Conservation (phyloP, 2,113 vertebrate genomes). For the Cardinalis cardinalis region DNA sequence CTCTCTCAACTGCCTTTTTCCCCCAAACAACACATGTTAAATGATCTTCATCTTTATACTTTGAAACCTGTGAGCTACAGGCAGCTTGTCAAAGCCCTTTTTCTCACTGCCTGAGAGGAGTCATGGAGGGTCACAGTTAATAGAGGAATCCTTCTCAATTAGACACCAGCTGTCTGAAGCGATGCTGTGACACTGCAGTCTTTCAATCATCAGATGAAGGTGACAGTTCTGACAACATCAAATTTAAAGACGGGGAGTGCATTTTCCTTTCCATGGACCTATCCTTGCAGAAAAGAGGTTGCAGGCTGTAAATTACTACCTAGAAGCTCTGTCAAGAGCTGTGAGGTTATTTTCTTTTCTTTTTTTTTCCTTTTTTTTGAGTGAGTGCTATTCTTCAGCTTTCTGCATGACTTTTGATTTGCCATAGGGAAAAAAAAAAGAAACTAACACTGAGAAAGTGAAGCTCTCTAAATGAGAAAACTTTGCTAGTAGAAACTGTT, state of each 20-base stretch:
- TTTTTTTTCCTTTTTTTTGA: not conserved
- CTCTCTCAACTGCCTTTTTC: not conserved
- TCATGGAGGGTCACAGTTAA: not conserved
- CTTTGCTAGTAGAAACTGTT: not conserved
- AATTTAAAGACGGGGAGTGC: not conserved
- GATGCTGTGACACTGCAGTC: not conserved
- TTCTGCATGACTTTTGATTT: not conserved
- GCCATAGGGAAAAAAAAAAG: not conserved
- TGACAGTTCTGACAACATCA: slow-evolving; percentile 10
- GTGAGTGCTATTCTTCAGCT: not conserved
- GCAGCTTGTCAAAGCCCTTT: slow-evolving; percentile 12
- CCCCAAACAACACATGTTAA: not conserved
- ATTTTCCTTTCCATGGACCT: not conserved
- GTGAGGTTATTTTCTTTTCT: not conserved
- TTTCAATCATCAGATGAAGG: not conserved
- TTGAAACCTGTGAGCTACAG: not conserved
- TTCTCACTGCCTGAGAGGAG: not conserved
- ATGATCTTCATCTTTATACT: not conserved
- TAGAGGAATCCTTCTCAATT: slow-evolving; percentile 24
- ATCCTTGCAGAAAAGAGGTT: not conserved
- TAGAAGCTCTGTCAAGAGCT: not conserved
- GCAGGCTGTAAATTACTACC: not conserved
- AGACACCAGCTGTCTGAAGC: not conserved
- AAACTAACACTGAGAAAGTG: not conserved
- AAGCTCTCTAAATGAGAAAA: not conserved